A percentile compares a stretch with the other conserved stretches of the same genome.
phyloP scores from a whole-genome alignment of 2,113 vertebrate species.

The Coturnix japonica region DNA sequence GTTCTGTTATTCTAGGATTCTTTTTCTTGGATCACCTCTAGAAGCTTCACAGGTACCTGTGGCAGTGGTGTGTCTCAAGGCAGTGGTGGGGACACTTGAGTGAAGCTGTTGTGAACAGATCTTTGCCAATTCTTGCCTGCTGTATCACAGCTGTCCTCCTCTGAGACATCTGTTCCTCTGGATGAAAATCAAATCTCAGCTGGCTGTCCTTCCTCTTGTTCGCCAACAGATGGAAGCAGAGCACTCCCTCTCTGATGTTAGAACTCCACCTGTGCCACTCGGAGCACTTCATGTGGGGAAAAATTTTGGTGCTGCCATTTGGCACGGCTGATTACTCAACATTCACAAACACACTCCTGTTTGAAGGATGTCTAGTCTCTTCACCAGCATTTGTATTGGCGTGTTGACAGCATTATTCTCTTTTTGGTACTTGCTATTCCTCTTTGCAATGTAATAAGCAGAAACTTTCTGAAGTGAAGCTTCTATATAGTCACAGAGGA shows the following conservation, averaged over 20 bases:
- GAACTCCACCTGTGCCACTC: background rate
- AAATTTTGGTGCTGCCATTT: background rate
- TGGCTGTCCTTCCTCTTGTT: background rate
- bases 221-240: conserved; percentile 59
- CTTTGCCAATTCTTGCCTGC: fast-evolving
- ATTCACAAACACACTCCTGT: background rate
- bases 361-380: background rate
- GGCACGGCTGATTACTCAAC: background rate
- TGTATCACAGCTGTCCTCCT: background rate
- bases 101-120: background rate
- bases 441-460: background rate
- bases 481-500: background rate
- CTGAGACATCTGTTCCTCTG: background rate
- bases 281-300: background rate
- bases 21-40: background rate
- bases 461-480: background rate
- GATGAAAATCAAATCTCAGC: background rate
- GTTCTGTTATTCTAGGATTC: background rate
- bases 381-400: background rate
- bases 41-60: background rate
- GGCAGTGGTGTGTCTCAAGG: background rate
- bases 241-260: background rate
- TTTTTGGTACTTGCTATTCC: background rate
- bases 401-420: fast-evolving
- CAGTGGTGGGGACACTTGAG: background rate